Evolutionary conservation across 2,888 invertebrate species (phyloP), one percentile per base, ranked within the genome.

Genomic region (Stenoptilia bipunctidactyla): DNA sequence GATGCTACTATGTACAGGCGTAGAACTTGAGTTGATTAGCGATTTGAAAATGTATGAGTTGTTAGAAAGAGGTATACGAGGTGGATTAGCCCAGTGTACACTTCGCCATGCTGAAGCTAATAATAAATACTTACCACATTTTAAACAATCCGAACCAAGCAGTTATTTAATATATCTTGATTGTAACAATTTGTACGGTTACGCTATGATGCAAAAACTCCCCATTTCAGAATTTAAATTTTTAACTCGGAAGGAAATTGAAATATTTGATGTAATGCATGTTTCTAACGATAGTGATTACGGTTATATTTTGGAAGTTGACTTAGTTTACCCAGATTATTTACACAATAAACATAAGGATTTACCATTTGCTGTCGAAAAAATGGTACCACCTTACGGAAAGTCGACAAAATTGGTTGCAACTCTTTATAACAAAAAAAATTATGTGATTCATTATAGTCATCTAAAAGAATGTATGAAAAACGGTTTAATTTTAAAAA

Each of bases 111-210:
- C 55, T 9, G 45, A 48, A 39, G 58, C 63, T 2, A 65, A 64
- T 44, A 64, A 66, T 45, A 45, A 45, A 37, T 59, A 49, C 43
- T 43, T 59, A 44, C 27, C 38, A 2, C 37, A 47, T 13, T 61
- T 51, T 46, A 39, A 62, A 40, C 12, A 35, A 6, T 38, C 38
- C 5, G 20, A 51, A 47, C 39, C 25, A 6, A 30, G 34, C 2
- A 54, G 47, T 10, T 65, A 49, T 43, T 25, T 69, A 10, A 43
- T 50, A 13, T 65, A 61, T 40, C 46, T 58, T 3, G 64, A 64
- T 49, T 53, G 52, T 1, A 66, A 67, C 43, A 66, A 63, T 45
- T 43, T 61, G 12, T 67, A 66, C 46, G 61, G 61, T 2, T 56
- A 52, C 51, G 61, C 61, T 1, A 59, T 68, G 61, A 48, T 42